Evolutionary conservation across 2,113 vertebrate genomes (phyloP), one percentile per base, ranked within the genome.

Genomic region (Castor canadensis): DNA sequence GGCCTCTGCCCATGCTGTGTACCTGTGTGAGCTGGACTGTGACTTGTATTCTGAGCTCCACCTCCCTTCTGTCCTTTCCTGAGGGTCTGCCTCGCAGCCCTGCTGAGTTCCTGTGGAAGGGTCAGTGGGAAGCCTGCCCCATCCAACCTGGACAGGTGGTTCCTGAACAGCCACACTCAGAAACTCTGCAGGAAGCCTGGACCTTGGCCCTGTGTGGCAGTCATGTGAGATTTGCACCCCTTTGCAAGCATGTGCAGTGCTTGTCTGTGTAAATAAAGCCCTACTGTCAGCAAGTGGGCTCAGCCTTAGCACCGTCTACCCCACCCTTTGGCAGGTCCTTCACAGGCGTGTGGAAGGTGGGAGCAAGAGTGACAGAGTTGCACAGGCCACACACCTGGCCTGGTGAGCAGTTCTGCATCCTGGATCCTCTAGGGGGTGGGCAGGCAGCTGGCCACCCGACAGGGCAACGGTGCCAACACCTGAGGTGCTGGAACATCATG

Each of bases 251-350:
- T 87, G 66, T 95, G 43, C 93, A 93, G 76, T 92, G 94, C 95
- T 97, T 96, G 77, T 95, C 97, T 97, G 96, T 82, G 84, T 96
- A 97, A 98, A 98, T 98, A 98, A 98, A 98, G 93, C 43, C 89
- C 12, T 92, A 76, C 93, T 95, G 75, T 66, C 95, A 89, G 96
- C n/a, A 79, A 82, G 45, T 64, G 95, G 86, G 96, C 82, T 40
- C 84, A 94, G 76, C 49, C 96, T 96, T 12, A 66, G 28, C 20
- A 40, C 26, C 54, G 47, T 69, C 71, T 52, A 40, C 12, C 16
- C 2, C 6, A 28, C 38, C n/a, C 49, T 20, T 43, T 1, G 6
- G 13, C 7, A 26, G 62, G 71, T 20, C 30, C 35, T 5, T 47
- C 17, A 9, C 58, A 20, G 35, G 67, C 22, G 62, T 9, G 13